Evolutionary conservation across 2,113 vertebrate species (phyloP).

Genomic region (Podilymbus podiceps): DNA sequence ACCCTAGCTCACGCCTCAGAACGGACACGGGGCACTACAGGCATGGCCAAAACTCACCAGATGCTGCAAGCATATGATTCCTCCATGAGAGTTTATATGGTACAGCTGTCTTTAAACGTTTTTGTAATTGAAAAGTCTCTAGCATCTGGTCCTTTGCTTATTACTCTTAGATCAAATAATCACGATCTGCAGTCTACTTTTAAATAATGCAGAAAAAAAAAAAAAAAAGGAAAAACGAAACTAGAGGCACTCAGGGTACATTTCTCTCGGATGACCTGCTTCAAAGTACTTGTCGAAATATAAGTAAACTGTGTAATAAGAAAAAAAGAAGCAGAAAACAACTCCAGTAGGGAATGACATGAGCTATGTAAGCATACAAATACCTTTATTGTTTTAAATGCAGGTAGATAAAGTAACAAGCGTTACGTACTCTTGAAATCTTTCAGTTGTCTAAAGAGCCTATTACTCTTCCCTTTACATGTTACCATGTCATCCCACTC

Average conservation of each 20-base stretch:
- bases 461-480: not conserved
- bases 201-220: constrained; percentile 53
- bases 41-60: constrained; percentile 64
- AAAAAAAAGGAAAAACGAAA: not conserved
- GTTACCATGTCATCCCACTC: not conserved
- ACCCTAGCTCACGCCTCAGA: constrained; percentile 34
- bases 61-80: constrained; percentile 72
- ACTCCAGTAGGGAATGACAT: not conserved
- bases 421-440: not conserved
- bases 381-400: not conserved
- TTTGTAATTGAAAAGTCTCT: constrained; percentile 69
- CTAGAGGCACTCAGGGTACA: not conserved
- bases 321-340: not conserved
- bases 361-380: not conserved
- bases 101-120: constrained; percentile 73
- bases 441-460: not conserved
- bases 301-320: not conserved
- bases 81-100: constrained; percentile 69
- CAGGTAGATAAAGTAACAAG: not conserved
- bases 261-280: not conserved
- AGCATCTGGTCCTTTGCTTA: constrained; percentile 72
- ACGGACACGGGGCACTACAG: constrained; percentile 5
- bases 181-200: constrained; percentile 21
- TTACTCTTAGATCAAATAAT: constrained; percentile 61
- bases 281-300: not conserved